phyloP scores from a whole-genome alignment of 1,140 invertebrate species.

The Periplaneta americana region DNA sequence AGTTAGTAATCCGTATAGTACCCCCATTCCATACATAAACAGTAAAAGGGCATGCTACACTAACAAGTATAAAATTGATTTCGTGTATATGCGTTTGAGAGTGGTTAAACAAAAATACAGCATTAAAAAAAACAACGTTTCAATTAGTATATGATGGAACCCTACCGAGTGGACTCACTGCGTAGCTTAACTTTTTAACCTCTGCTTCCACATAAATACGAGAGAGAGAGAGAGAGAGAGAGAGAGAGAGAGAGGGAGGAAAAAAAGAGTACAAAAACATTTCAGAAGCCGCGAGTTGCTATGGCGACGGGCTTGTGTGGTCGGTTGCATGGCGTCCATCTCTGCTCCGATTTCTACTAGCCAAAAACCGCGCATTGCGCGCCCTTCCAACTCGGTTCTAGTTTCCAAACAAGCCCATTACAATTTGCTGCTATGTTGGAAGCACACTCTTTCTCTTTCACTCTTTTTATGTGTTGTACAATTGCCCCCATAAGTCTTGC shows the following conservation, averaged over 20 bases:
- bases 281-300: neutral
- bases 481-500: neutral
- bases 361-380: neutral
- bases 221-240: too few relatives aligned
- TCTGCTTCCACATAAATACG: neutral
- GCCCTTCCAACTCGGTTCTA: neutral
- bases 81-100: neutral
- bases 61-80: neutral
- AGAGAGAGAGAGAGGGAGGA: neutral
- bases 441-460: neutral
- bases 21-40: neutral
- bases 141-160: neutral
- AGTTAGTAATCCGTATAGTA: neutral
- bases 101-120: neutral
- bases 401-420: neutral
- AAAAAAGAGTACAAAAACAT: neutral
- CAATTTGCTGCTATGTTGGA: too few relatives aligned
- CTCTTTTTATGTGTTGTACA: neutral
- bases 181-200: neutral
- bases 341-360: neutral
- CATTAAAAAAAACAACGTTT: neutral
- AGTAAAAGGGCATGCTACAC: neutral
- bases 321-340: neutral
- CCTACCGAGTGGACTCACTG: neutral
- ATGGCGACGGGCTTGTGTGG: neutral